Evolutionary conservation across 2,797 vertebrate species (phyloP).

Genomic region (Pelochelys cantorii): DNA sequence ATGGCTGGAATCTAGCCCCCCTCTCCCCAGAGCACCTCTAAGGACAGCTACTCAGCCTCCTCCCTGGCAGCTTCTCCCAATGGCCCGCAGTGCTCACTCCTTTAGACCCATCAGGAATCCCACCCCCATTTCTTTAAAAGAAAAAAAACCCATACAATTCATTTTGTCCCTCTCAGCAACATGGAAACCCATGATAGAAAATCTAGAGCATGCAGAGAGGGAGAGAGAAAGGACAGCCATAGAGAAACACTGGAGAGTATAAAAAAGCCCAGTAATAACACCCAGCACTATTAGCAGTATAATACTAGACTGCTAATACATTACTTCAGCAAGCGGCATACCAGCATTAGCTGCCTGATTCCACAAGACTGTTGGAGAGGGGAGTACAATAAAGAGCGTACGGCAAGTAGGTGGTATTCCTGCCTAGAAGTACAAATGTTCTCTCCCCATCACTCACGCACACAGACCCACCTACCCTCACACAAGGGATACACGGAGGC

Average conservation of each 20-base stretch:
- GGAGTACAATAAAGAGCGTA: background rate
- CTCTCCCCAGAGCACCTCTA: rapidly evolving
- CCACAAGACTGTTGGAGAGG: background rate
- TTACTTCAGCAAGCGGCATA: background rate
- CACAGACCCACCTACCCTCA: rapidly evolving
- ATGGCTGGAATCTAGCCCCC: background rate
- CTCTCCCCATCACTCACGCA: background rate
- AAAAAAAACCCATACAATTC: background rate
- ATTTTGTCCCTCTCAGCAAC: background rate
- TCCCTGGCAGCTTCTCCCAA: background rate
- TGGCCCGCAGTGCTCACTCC: background rate
- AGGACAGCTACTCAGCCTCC: background rate
- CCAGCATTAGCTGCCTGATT: background rate
- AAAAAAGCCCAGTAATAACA: background rate
- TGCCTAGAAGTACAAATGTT: background rate
- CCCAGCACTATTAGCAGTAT: background rate
- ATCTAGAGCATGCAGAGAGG: rapidly evolving
- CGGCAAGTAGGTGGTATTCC: background rate
- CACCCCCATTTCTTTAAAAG: background rate
- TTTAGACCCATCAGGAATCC: background rate
- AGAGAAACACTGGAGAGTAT: rapidly evolving
- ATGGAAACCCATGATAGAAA: background rate
- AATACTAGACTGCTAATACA: background rate
- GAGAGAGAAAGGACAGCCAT: background rate
- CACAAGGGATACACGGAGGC: background rate